These are phyloP conservation scores for Hydropsyche betteni DNA, from an alignment of 2,888 invertebrate genomes.

Conservation along the genomic window DNA sequence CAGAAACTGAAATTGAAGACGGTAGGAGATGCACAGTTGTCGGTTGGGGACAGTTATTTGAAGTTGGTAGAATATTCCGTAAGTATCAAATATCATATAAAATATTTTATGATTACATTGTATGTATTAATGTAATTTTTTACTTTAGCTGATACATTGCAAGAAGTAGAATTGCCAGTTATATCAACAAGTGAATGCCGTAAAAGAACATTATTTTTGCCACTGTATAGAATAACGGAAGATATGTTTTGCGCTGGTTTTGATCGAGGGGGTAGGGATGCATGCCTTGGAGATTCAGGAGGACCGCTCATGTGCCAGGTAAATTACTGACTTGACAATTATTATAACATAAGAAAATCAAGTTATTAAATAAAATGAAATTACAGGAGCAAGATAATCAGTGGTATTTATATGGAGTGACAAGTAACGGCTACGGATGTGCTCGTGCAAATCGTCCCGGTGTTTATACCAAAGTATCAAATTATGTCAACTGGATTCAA, in stretches of 20 bases:
- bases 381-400: constrained; percentile 62
- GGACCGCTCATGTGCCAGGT: constrained; percentile 83
- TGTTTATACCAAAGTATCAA: constrained; percentile 81
- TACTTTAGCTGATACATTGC: constrained; percentile 77
- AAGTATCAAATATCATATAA: constrained; percentile 58
- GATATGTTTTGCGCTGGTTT: constrained; percentile 86
- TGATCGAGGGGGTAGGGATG: constrained; percentile 81
- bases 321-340: constrained; percentile 49
- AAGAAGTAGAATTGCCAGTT: constrained; percentile 82
- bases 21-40: constrained; percentile 79
- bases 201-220: constrained; percentile 76
- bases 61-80: constrained; percentile 83
- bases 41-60: constrained; percentile 84
- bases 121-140: constrained; percentile 34
- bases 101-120: not conserved
- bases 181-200: constrained; percentile 81
- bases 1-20: constrained; percentile 67
- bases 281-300: constrained; percentile 83
- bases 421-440: constrained; percentile 83
- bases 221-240: constrained; percentile 79
- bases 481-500: constrained; percentile 79
- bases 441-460: constrained; percentile 81
- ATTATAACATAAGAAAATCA: constrained; percentile 1
- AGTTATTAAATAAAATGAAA: not conserved
- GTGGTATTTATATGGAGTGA: constrained; percentile 72